A percentile compares a stretch with the other conserved stretches of the same genome.
These are phyloP conservation scores for Acyrthosiphon pisum DNA, from an alignment of 1,140 invertebrate genomes.

Conservation along the genomic window DNA sequence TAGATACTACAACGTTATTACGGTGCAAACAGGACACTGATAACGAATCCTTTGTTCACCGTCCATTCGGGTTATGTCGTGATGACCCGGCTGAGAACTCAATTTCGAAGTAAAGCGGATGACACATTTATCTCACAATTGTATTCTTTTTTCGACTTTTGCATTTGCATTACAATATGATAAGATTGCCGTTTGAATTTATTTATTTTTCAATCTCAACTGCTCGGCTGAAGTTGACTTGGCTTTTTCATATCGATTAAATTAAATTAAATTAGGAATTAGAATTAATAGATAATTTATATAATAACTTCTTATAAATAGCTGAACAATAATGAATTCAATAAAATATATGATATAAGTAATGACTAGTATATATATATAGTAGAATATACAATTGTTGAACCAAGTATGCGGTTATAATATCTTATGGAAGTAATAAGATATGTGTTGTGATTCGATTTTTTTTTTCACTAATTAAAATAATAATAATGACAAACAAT, in stretches of 20 bases:
- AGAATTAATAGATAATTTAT: no score
- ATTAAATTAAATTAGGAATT: no score
- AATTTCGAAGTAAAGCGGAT: background rate
- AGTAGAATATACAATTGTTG: no score
- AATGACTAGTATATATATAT: no score
- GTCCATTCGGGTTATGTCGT: background rate
- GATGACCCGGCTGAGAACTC: background rate
- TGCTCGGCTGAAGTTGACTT: background rate
- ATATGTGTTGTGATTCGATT: no score
- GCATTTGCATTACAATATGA: background rate
- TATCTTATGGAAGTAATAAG: no score
- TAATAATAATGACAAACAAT: no score
- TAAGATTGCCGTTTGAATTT: background rate
- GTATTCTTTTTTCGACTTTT: background rate
- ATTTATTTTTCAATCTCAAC: background rate
- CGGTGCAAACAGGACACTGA: background rate
- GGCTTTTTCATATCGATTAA: background rate
- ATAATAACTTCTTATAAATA: no score
- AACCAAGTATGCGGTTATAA: no score
- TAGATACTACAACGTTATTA: background rate
- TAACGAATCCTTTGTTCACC: conserved; percentile 6
- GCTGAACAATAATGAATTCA: no score
- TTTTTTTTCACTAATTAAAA: no score
- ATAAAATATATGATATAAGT: no score
- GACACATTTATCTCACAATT: conserved; percentile 5